Percentiles rank a stretch among this genome's conserved stretches.
Evolutionary conservation across 2,797 vertebrate genomes (phyloP).

Genomic region (Graptemys geographica): DNA sequence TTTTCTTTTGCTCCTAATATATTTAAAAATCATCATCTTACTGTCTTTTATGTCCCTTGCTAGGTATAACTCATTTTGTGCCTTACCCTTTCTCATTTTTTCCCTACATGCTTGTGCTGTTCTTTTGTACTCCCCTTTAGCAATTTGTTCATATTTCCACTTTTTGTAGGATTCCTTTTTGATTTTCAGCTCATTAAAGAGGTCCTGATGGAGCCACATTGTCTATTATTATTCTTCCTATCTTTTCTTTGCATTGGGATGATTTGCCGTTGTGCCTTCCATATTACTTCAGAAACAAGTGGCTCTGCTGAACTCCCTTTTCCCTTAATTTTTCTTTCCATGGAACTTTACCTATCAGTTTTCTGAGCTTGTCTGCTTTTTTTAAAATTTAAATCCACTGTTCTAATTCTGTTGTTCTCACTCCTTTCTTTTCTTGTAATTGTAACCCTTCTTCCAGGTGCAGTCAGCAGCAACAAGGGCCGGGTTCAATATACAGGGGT

Average conservation of each 20-base stretch:
- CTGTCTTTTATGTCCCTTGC: background rate
- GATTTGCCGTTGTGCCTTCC: background rate
- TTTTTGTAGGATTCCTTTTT: background rate
- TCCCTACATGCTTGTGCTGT: background rate
- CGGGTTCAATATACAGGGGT: too few species aligned
- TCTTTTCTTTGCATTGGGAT: background rate
- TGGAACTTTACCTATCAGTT: background rate
- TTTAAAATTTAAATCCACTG: background rate
- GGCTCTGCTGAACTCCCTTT: background rate
- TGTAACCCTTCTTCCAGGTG: too few species aligned
- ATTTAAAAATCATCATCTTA: background rate
- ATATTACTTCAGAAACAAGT: background rate
- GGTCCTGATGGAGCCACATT: background rate
- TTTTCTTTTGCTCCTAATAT: background rate
- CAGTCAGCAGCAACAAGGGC: too few species aligned
- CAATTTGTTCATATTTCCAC: background rate
- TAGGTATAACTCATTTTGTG: background rate
- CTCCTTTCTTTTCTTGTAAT: background rate
- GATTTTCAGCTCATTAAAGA: background rate
- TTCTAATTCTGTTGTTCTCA: background rate
- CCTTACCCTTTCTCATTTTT: background rate
- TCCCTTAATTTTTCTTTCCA: too few species aligned
- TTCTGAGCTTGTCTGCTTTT: background rate
- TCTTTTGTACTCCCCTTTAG: too few species aligned
- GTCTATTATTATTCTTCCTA: background rate